A percentile compares a stretch with the other conserved stretches of the same genome.
These are phyloP conservation scores for Chrysopilus asiliformis DNA, from an alignment of 2,888 invertebrate genomes.

Conservation along the genomic window DNA sequence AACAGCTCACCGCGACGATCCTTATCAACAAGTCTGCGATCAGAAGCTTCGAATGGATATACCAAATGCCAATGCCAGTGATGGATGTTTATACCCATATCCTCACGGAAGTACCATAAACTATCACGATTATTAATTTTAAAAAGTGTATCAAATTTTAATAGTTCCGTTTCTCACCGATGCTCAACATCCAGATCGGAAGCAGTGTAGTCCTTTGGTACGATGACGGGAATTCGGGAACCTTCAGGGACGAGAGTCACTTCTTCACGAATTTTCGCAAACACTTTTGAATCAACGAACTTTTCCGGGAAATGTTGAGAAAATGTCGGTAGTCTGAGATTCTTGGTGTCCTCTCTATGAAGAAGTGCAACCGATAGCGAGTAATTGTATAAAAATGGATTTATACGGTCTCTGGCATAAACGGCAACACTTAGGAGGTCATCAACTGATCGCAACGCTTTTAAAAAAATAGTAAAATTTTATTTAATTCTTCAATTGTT, in stretches of 20 bases:
- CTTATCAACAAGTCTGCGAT: slow-evolving; percentile 47
- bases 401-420: slow-evolving; percentile 58
- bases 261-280: slow-evolving; percentile 39
- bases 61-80: slow-evolving; percentile 91
- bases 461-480: too few relatives aligned
- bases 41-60: slow-evolving; percentile 54
- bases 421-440: slow-evolving; percentile 55
- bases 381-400: slow-evolving; percentile 71
- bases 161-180: too few relatives aligned
- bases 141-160: too few relatives aligned
- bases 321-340: slow-evolving; percentile 54
- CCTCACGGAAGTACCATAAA: slow-evolving; percentile 73
- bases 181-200: slow-evolving; percentile 56
- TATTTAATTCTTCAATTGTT: neutral
- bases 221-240: slow-evolving; percentile 42
- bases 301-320: slow-evolving; percentile 70
- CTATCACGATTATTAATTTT: too few relatives aligned
- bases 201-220: slow-evolving; percentile 51
- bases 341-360: slow-evolving; percentile 38
- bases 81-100: slow-evolving; percentile 72
- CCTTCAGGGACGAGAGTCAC: slow-evolving; percentile 41
- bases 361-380: slow-evolving; percentile 60
- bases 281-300: slow-evolving; percentile 55
- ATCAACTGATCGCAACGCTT: slow-evolving; percentile 48
- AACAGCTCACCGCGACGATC: slow-evolving; percentile 60